Base-by-base conservation (phyloP, 2,113 vertebrate genomes). In the Carassius gibelio region DNA sequence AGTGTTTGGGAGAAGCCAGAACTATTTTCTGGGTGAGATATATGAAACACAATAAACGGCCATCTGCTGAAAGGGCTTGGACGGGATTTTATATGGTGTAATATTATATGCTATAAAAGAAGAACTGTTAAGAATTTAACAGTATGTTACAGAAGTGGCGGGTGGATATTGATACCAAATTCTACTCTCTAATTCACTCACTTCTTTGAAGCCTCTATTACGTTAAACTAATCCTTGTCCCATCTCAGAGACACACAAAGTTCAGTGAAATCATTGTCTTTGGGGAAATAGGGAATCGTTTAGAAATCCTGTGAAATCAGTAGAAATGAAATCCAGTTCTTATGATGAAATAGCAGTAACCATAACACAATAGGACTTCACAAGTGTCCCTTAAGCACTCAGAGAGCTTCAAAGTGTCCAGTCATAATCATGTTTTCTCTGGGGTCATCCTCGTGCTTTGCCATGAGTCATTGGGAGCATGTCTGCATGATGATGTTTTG, bases 401-500 rank as follows among this genome's bases (percentile, higher is more conserved):
- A 69, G 75, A 81, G 69, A 84, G n/a, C 19, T 38, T 38, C 48
- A 84, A 66, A 57, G 76, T 30, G 62, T 84, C 36, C 57, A 50
- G 71, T 81, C 45, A 50, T 80, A 57, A 81, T 84, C 57, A 45
- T 36, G 14, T 17, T 83, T 57, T 71, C 84, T 88, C 84, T 61
- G 48, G 76, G 57, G 68, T 72, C 59, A 75, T 8, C 50, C n/a
- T 72, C 59, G 68, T 8, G 34, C n/a, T 14, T 48, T 50, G 57
- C n/a, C 57, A 59, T 77, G 83, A 83, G 13, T 88, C 75, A 83
- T 9, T 75, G 23, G 66, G 55, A 83, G 64, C 66, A 86, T 84
- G 57, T 55, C 50, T 75, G 36, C 23, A 23, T 80, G 48, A 88
- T 86, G 81, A 86, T 69, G 59, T 45, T 69, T 9, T 61, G 66